These are phyloP conservation scores for Reinhardtius hippoglossoides DNA, from an alignment of 2,113 vertebrate genomes.

Conservation along the genomic window DNA sequence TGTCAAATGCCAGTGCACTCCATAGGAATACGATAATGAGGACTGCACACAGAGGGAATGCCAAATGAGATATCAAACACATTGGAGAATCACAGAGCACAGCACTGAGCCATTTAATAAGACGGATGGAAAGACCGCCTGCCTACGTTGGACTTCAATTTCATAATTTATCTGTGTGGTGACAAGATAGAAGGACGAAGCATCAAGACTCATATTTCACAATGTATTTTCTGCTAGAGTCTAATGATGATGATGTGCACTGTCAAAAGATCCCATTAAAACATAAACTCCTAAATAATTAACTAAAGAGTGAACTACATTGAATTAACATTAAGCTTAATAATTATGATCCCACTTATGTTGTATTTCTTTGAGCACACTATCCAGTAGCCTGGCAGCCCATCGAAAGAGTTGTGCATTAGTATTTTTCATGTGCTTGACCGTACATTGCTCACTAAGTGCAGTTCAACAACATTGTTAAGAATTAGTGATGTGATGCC, in stretches of 20 bases:
- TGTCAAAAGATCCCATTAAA: slow-evolving; percentile 9
- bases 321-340: no score
- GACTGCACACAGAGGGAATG: slow-evolving; percentile 69
- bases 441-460: no score
- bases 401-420: no score
- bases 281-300: neutral
- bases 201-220: neutral
- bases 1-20: slow-evolving; percentile 72
- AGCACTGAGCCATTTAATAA: slow-evolving; percentile 62
- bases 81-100: slow-evolving; percentile 47
- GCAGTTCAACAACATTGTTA: no score
- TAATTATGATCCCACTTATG: no score
- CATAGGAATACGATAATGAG: slow-evolving; percentile 75
- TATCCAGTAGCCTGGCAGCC: no score
- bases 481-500: no score
- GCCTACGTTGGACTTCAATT: slow-evolving; percentile 35
- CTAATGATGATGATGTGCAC: slow-evolving; percentile 1
- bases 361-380: no score
- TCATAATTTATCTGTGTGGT: slow-evolving; percentile 8
- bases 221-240: neutral
- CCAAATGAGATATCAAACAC: slow-evolving; percentile 70
- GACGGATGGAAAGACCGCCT: slow-evolving; percentile 46
- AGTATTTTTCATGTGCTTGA: no score
- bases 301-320: no score
- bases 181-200: slow-evolving; percentile 14